These are phyloP conservation scores for Lanistes nyassanus DNA, from an alignment of 1,140 invertebrate species.

Conservation along the genomic window DNA sequence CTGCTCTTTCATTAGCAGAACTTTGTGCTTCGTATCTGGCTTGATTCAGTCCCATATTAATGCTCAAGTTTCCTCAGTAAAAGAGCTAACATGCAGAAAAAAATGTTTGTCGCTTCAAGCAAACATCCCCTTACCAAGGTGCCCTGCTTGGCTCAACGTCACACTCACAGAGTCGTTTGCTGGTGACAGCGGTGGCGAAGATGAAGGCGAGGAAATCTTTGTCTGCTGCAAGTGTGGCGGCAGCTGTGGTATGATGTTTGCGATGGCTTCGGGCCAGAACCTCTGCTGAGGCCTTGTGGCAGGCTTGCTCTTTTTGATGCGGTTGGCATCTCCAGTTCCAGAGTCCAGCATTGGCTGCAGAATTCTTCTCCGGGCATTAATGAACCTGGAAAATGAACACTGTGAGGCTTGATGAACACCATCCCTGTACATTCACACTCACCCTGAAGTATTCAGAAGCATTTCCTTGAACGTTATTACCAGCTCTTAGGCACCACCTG, in stretches of 20 bases:
- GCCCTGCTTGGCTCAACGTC: too few species aligned
- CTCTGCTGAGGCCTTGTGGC: slow-evolving; percentile 68
- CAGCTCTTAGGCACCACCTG: background rate
- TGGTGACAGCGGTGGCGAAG: background rate
- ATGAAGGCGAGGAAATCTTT: background rate
- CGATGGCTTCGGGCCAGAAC: slow-evolving; percentile 73
- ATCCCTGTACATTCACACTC: background rate
- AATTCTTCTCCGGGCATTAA: slow-evolving; percentile 91
- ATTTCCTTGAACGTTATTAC: background rate
- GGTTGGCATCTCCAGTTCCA: slow-evolving; percentile 58
- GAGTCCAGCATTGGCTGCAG: slow-evolving; percentile 81
- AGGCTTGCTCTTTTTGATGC: slow-evolving; percentile 60
- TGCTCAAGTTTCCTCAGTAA: too few species aligned
- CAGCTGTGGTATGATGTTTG: slow-evolving; percentile 65
- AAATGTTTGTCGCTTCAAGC: too few species aligned
- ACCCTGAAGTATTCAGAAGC: background rate
- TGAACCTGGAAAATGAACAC: slow-evolving; percentile 82
- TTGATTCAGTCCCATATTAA: too few species aligned
- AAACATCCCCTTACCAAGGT: too few species aligned
- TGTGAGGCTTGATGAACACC: background rate
- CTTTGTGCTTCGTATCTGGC: too few species aligned
- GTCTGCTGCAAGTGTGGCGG: slow-evolving; percentile 21
- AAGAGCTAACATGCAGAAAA: too few species aligned
- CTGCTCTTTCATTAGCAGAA: too few species aligned
- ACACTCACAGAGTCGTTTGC: background rate